Evolutionary conservation across 2,888 invertebrate genomes (phyloP), one percentile per base, ranked within the genome.

Genomic region (Caenorhabditis sp.): DNA sequence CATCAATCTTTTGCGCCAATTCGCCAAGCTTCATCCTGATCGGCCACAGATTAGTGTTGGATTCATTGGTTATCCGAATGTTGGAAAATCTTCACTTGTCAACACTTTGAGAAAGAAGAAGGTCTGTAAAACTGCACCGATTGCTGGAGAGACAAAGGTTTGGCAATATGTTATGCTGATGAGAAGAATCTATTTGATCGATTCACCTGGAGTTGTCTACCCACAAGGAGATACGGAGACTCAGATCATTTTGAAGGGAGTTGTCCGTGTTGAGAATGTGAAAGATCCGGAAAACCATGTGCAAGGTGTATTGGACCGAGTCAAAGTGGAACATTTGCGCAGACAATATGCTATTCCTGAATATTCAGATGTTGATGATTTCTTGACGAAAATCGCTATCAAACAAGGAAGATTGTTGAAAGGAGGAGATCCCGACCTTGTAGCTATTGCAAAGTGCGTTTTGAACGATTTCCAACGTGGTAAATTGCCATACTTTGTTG

Each of bases 121-220:
- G 90, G 99, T 99, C 0, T 99, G 99, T 89, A 99, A 96, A 89
- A 96, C 91, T 49, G 99, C 99, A 4, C 99, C 99, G 0, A 95
- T 99, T 85, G 97, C 99, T 67, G 99, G 99, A 5, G 91, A 91
- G 84, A 91, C 91, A 5, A 91, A 91, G 88, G 90, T 89, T 49
- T 99, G 99, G 99, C 99, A 99, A 89, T 99, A 99, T 88, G 95
- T 99, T 53, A 97, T 97, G 0, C 89, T 99, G 63, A 99, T 99
- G 97, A 92, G 92, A 84, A 91, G 94, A 83, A 97, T 99, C 87
- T 99, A 94, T 89, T 90, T 99, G 17, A 97, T 99, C 83, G 99
- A 99, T 90, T 99, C 97, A 89, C 99, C 99, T 1, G 99, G 99
- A 43, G 93, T 99, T 64, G 99, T 99, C 5, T 97, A 97, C 89